Evolutionary conservation across 1,140 invertebrate species (phyloP).

Genomic region (Drosophila eugracilis): DNA sequence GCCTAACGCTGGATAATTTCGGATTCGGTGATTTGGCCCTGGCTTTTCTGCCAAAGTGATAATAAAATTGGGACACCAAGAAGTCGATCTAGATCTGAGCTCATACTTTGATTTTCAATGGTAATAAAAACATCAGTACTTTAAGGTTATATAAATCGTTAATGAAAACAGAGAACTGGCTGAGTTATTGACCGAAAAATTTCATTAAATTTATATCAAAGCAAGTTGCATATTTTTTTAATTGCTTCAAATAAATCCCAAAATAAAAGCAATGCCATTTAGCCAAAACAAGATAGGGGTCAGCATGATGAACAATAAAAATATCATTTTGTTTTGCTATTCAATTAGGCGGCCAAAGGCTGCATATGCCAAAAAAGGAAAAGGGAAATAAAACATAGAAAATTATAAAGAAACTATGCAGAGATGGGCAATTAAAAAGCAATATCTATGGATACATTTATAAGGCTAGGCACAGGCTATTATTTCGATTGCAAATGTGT

Average conservation of each 20-base stretch:
- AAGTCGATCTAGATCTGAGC: slow-evolving; percentile 29
- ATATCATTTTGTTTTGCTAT: slow-evolving; percentile 21
- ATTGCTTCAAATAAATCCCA: slow-evolving; percentile 45
- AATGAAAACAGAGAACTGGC: slow-evolving; percentile 7
- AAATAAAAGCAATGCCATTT: slow-evolving; percentile 2
- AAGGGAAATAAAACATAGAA: slow-evolving; percentile 7
- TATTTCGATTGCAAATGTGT: slow-evolving; percentile 58
- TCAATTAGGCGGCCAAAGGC: slow-evolving; percentile 36
- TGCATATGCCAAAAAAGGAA: slow-evolving; percentile 40
- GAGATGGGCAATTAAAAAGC: slow-evolving; percentile 70
- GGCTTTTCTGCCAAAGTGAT: slow-evolving; percentile 46
- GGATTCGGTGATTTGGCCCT: slow-evolving; percentile 29
- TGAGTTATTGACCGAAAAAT: slow-evolving; percentile 5
- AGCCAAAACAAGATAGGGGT: slow-evolving; percentile 7
- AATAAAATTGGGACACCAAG: slow-evolving; percentile 37
- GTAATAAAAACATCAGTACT: slow-evolving; percentile 12
- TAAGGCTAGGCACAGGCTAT: slow-evolving; percentile 47
- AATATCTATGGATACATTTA: slow-evolving; percentile 53
- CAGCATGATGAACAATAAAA: slow-evolving; percentile 16
- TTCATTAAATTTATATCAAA: slow-evolving; percentile 34
- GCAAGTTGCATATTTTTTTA: slow-evolving; percentile 53
- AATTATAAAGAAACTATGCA: slow-evolving; percentile 44
- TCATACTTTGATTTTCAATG: slow-evolving; percentile 22
- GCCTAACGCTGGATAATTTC: slow-evolving; percentile 35
- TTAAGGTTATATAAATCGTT: not conserved